Evolutionary conservation across 2,113 vertebrate genomes (phyloP).

Genomic region (Cyrtonyx montezumae): DNA sequence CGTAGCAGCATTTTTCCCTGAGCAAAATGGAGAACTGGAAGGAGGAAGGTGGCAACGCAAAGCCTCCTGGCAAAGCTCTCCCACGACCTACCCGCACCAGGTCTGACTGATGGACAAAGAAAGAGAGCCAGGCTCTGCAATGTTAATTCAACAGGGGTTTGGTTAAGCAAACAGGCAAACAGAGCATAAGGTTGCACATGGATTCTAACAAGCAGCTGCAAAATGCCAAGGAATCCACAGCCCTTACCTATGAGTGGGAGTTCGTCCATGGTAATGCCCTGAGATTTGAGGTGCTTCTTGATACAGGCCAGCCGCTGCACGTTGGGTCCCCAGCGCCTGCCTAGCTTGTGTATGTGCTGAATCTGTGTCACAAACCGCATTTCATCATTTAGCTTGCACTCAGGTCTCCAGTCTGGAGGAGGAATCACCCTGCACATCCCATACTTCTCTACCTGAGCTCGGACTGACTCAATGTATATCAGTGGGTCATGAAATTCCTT

Average conservation of each 20-base stretch:
- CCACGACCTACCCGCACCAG: not conserved
- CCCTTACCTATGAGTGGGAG: conserved; percentile 96
- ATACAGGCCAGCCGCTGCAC: conserved; percentile 98
- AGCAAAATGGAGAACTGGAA: not conserved
- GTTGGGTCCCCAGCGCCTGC: conserved; percentile 97
- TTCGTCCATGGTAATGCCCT: conserved; percentile 99
- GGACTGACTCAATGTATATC: conserved; percentile 93
- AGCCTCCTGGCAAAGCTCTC: not conserved
- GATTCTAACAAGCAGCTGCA: not conserved
- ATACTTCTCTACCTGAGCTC: conserved; percentile 89
- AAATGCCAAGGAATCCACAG: conserved; percentile 10
- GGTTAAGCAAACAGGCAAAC: not conserved
- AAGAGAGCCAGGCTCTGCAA: not conserved
- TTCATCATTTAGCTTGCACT: conserved; percentile 98
- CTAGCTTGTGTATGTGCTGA: conserved; percentile 98
- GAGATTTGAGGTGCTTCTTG: conserved; percentile 99
- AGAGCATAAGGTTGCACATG: not conserved
- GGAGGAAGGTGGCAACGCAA: not conserved
- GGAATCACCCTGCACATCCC: conserved; percentile 96
- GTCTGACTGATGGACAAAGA: not conserved
- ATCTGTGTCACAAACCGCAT: conserved; percentile 99
- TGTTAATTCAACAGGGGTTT: not conserved
- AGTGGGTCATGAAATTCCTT: conserved; percentile 98
- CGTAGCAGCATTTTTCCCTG: fast-evolving
- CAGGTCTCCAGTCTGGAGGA: conserved; percentile 95